A percentile compares a stretch with the other conserved stretches of the same genome.
Conservation (phyloP, 1,140 invertebrate genomes). For the Drosophila sulfurigaster region DNA sequence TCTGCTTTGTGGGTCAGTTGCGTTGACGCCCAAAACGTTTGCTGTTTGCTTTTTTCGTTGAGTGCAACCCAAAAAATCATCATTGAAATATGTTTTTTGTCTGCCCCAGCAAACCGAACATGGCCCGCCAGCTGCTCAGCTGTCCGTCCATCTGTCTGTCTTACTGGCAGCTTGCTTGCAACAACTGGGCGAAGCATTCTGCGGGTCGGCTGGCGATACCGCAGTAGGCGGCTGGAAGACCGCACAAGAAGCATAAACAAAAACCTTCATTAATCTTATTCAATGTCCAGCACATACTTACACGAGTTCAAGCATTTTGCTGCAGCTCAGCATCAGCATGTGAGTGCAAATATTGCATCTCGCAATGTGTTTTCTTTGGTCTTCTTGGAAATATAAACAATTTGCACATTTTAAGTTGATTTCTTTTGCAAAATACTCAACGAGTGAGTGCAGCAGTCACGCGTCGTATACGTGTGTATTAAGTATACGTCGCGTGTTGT, state of each 20-base stretch:
- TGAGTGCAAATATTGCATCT: neutral
- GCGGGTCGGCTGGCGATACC: slow-evolving; percentile 53
- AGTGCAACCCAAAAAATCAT: slow-evolving; percentile 58
- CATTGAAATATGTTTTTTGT: slow-evolving; percentile 74
- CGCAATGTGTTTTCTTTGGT: slow-evolving; percentile 30
- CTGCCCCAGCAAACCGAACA: slow-evolving; percentile 39
- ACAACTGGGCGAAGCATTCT: slow-evolving; percentile 32
- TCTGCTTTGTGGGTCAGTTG: slow-evolving; percentile 57
- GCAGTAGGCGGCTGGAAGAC: slow-evolving; percentile 64
- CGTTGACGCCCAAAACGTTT: slow-evolving; percentile 48
- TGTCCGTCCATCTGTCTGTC: slow-evolving; percentile 43
- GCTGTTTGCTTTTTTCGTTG: slow-evolving; percentile 52
- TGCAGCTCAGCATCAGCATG: neutral
- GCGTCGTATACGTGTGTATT: slow-evolving; percentile 73
- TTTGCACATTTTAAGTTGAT: slow-evolving; percentile 81
- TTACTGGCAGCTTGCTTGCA: neutral
- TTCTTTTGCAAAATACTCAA: slow-evolving; percentile 40
- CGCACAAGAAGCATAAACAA: slow-evolving; percentile 67
- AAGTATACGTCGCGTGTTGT: slow-evolving; percentile 72
- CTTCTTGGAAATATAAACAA: slow-evolving; percentile 67
- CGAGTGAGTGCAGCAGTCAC: slow-evolving; percentile 60
- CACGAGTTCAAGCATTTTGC: slow-evolving; percentile 46
- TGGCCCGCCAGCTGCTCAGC: slow-evolving; percentile 48
- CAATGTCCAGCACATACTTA: slow-evolving; percentile 81
- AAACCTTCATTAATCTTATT: slow-evolving; percentile 80